Percentiles rank a stretch among this genome's conserved stretches.
These are phyloP conservation scores for Rugalucina vietnamica DNA, from an alignment of 2,888 invertebrate genomes.

Conservation along the genomic window DNA sequence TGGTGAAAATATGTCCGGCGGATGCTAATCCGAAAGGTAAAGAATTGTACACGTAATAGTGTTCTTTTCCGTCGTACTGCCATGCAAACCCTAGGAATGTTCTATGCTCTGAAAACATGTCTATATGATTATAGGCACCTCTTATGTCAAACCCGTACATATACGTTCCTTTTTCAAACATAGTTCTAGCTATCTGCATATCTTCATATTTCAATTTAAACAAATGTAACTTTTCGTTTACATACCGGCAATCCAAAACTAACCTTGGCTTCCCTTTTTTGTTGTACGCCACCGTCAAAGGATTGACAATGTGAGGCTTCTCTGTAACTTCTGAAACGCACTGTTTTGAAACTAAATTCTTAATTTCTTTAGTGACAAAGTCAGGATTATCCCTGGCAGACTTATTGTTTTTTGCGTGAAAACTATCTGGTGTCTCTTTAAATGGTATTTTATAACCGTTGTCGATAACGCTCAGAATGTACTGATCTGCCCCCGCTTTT, in stretches of 20 bases:
- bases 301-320: neutral
- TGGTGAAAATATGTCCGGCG: neutral
- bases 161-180: slow-evolving; percentile 13
- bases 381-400: neutral
- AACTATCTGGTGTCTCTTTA: no score
- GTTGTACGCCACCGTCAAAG: no score
- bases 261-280: slow-evolving; percentile 5
- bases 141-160: neutral
- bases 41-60: neutral
- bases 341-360: neutral
- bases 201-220: slow-evolving; percentile 22
- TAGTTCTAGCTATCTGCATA: neutral
- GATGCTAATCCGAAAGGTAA: neutral
- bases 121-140: neutral
- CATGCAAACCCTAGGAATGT: neutral
- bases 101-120: neutral
- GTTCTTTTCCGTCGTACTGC: neutral
- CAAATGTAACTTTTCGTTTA: neutral
- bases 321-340: neutral
- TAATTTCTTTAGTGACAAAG: slow-evolving; percentile 1
- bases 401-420: slow-evolving; percentile 9
- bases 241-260: slow-evolving; percentile 6
- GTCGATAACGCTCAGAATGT: neutral
- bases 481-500: neutral
- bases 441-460: neutral